Conservation (phyloP, 2,888 invertebrate species). For the Parnassius mnemosyne region DNA sequence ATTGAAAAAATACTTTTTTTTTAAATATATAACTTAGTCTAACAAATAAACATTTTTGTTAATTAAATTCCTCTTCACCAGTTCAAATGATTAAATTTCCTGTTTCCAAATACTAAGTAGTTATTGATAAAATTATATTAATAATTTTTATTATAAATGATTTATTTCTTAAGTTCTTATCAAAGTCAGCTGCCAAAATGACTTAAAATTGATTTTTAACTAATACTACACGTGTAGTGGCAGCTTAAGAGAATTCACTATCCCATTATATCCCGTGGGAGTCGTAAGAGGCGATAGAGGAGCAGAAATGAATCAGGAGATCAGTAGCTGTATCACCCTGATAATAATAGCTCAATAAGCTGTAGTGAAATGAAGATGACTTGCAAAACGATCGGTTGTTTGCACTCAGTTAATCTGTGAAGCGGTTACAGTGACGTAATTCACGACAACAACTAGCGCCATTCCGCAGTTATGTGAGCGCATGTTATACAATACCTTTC, state of each 20-base stretch:
- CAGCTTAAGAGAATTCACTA: too few relatives aligned
- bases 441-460: slow-evolving; percentile 11
- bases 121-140: background rate
- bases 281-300: too few relatives aligned
- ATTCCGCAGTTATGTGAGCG: slow-evolving; percentile 16
- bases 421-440: slow-evolving; percentile 17
- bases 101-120: too few relatives aligned
- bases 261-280: too few relatives aligned
- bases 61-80: too few relatives aligned
- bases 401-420: slow-evolving; percentile 1
- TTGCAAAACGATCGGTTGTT: slow-evolving; percentile 10
- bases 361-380: background rate
- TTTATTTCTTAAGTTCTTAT: slow-evolving; percentile 4
- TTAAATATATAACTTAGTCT: too few relatives aligned
- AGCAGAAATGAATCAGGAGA: too few relatives aligned
- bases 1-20: too few relatives aligned
- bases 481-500: slow-evolving; percentile 24
- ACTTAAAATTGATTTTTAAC: slow-evolving; percentile 7
- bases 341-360: too few relatives aligned
- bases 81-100: too few relatives aligned
- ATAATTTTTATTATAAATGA: slow-evolving; percentile 7
- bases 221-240: background rate
- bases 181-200: background rate
- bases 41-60: too few relatives aligned
- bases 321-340: too few relatives aligned